Conservation (phyloP, 2,888 invertebrate genomes). For the Yponomeuta cagnagella region DNA sequence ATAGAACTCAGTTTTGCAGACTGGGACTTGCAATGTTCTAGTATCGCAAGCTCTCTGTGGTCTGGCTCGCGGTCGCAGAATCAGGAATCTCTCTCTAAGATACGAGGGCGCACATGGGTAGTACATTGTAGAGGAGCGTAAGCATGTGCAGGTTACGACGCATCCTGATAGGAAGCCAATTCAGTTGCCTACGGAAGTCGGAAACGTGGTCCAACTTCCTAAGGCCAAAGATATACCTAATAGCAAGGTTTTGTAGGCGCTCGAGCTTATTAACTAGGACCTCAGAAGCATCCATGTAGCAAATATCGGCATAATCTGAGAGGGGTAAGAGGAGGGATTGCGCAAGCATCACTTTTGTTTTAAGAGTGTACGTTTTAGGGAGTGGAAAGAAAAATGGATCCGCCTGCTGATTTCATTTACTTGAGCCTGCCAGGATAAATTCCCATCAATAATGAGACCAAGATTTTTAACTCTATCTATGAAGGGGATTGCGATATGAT, state of each 20-base stretch:
- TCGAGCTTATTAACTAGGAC: slow-evolving; percentile 16
- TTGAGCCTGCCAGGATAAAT: slow-evolving; percentile 12
- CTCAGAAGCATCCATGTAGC: slow-evolving; percentile 12
- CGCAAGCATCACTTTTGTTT: slow-evolving; percentile 6
- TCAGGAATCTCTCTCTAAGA: neutral
- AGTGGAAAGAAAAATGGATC: slow-evolving; percentile 9
- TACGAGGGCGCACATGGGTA: neutral
- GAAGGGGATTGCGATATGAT: too few species aligned
- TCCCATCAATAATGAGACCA: slow-evolving; percentile 9
- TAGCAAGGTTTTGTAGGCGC: slow-evolving; percentile 14
- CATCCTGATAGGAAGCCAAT: slow-evolving; percentile 11
- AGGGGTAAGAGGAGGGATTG: slow-evolving; percentile 15
- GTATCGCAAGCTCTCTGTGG: neutral
- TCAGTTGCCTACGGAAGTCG: neutral
- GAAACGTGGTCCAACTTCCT: slow-evolving; percentile 12
- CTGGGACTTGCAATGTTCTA: neutral
- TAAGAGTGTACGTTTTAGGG: slow-evolving; percentile 5
- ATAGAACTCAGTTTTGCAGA: neutral
- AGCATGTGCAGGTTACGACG: slow-evolving; percentile 5
- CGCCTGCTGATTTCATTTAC: slow-evolving; percentile 3
- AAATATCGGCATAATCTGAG: slow-evolving; percentile 13
- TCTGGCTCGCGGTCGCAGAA: neutral
- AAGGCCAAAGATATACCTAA: slow-evolving; percentile 13
- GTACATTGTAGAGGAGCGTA: neutral
- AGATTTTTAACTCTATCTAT: slow-evolving; percentile 15